Conservation (phyloP, 2,888 invertebrate species). For the Drosophila nr. perissopoda region DNA sequence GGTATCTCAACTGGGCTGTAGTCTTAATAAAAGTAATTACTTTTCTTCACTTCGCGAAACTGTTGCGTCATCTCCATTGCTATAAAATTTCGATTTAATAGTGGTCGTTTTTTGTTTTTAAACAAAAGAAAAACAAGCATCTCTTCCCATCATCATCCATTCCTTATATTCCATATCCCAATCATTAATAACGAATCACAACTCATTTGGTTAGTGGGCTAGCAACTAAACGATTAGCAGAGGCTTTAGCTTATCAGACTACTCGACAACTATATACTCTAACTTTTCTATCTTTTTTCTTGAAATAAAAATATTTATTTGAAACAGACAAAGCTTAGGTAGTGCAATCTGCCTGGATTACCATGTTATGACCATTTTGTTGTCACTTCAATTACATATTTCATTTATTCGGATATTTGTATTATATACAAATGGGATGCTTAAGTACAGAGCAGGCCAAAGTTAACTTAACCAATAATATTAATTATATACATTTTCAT, state of each 20-base stretch:
- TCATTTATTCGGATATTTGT: neutral
- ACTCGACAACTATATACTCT: neutral
- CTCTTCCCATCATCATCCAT: slow-evolving; percentile 6
- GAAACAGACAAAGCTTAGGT: neutral
- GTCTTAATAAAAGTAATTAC: slow-evolving; percentile 20
- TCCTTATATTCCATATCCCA: neutral
- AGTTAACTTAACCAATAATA: neutral
- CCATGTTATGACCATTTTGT: neutral
- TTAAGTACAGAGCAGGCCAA: neutral
- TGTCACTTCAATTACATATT: neutral
- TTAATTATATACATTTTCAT: neutral
- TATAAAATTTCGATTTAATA: neutral
- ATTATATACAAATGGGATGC: neutral
- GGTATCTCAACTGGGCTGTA: slow-evolving; percentile 7
- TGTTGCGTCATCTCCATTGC: slow-evolving; percentile 57
- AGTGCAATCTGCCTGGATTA: neutral
- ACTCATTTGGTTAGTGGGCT: neutral
- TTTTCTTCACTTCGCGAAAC: slow-evolving; percentile 11
- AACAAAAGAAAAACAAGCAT: neutral
- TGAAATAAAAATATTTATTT: neutral
- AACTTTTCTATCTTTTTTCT: neutral
- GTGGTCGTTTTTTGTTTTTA: neutral
- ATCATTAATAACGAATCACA: slow-evolving; percentile 9
- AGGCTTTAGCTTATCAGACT: neutral
- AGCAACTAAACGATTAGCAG: neutral